Base-by-base conservation (phyloP, 2,888 invertebrate genomes). In the Reticulitermes lucifugus region DNA sequence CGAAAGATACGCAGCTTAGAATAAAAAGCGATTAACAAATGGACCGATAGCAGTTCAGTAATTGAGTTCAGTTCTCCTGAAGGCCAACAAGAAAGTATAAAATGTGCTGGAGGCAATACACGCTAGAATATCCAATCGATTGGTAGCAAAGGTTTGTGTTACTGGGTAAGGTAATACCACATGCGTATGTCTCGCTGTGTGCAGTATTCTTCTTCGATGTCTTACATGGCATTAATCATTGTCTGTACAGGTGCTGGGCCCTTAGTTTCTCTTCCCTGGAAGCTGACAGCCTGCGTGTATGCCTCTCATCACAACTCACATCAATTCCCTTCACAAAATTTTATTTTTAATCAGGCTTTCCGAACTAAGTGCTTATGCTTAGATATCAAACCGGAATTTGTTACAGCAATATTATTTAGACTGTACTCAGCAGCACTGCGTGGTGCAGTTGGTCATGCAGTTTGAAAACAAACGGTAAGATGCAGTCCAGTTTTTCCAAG, bases 41-140 rank as follows among this genome's bases (percentile, higher is more conserved):
- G 29, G 79, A 51, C 59, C 55, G 46, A 79, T 21, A 59, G 79
- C 55, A 59, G 79, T 55, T 79, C 21, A 79, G 59, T 79, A 79
- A 79, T 79, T 79, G 79, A 79, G 79, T 79, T 79, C 51, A 51
- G 79, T 59, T 35, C 79, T 79, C 51, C 35, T 35, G 35, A 79
- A 79, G 79, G 79, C 55, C 79, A 79, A 59, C 71, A 35, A 51
- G 55, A 29, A 59, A 22, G 59, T 55, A 79, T 29, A 29, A 18
- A 29, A 59, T 55, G n/a, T 55, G 79, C 79, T 55, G 18, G 18
- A 10, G 79, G 79, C 79, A 29, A 71, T 18, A 18, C 18, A 71
- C 18, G 35, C 35, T 29, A 29, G 25, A 29, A 71, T n/a, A 25
- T 9, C 29, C 25, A 35, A 25, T 71, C 71, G 60, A 60, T 21